These are phyloP conservation scores for Nothoprocta pentlandii DNA, from an alignment of 2,113 vertebrate species.

Conservation along the genomic window DNA sequence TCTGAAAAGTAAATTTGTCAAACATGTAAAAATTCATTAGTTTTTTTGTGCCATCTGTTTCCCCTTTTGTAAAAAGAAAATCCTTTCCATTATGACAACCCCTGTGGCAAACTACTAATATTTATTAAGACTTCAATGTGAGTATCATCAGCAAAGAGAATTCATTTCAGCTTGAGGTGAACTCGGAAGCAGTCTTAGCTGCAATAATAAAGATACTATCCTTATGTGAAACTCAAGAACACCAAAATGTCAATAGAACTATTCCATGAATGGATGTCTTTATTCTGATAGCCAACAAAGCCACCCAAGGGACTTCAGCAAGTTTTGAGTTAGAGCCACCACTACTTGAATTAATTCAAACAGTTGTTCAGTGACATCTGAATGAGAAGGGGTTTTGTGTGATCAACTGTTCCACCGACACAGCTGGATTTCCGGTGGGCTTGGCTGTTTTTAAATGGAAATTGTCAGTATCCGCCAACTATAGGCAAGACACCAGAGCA, in stretches of 20 bases:
- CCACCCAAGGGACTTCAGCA: not conserved
- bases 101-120: slow-evolving; percentile 1
- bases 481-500: slow-evolving; percentile 55
- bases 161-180: not conserved
- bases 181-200: not conserved
- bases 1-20: not conserved
- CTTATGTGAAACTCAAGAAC: not conserved
- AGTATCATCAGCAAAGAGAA: not conserved
- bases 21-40: not conserved
- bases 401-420: not conserved
- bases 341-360: slow-evolving; percentile 24
- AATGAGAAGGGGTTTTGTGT: not conserved
- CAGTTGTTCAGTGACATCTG: slow-evolving; percentile 14
- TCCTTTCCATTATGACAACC: not conserved
- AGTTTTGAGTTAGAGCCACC: not conserved
- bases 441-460: slow-evolving; percentile 50
- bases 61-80: slow-evolving; percentile 13
- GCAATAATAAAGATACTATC: not conserved
- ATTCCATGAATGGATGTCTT: not conserved
- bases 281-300: not conserved
- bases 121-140: not conserved
- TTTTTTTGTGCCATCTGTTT: slow-evolving; percentile 17
- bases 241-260: not conserved
- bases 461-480: slow-evolving; percentile 47
- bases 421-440: slow-evolving; percentile 34